Evolutionary conservation across 2,113 vertebrate genomes (phyloP).

Genomic region (Andinoacara biseriatus): DNA sequence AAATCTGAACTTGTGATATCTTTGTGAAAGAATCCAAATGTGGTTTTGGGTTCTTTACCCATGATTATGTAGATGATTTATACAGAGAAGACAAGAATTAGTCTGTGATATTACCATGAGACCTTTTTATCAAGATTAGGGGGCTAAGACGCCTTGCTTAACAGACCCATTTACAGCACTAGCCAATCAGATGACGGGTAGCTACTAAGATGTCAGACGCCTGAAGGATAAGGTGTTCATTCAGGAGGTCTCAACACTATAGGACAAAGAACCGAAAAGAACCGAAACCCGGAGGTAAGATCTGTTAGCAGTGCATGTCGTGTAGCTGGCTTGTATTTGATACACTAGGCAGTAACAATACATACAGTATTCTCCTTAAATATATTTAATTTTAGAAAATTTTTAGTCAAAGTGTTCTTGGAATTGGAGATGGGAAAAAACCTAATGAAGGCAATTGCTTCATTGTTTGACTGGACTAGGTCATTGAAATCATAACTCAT

Average conservation of each 20-base stretch:
- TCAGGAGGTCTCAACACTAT: slow-evolving; percentile 65
- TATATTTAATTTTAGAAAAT: not conserved
- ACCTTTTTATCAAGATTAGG: slow-evolving; percentile 82
- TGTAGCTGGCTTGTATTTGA: not conserved
- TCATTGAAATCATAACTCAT: not conserved
- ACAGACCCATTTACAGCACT: slow-evolving; percentile 60
- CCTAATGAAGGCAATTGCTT: not conserved
- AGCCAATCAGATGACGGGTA: slow-evolving; percentile 74
- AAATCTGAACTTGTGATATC: not conserved
- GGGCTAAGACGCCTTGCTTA: slow-evolving; percentile 77
- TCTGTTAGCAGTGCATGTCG: not conserved
- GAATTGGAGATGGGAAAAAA: not conserved
- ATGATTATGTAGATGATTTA: slow-evolving; percentile 15
- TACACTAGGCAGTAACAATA: not conserved
- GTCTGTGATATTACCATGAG: slow-evolving; percentile 66
- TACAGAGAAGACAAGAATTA: slow-evolving; percentile 72
- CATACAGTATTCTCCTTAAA: not conserved
- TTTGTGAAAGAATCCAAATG: slow-evolving; percentile 11
- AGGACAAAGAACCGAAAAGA: slow-evolving; percentile 53
- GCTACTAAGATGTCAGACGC: slow-evolving; percentile 57
- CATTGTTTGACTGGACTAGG: not conserved
- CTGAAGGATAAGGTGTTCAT: slow-evolving; percentile 70
- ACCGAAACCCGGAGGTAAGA: slow-evolving; percentile 55
- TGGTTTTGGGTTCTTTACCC: slow-evolving; percentile 25
- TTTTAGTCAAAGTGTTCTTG: not conserved